Evolutionary conservation across 2,113 vertebrate species (phyloP).

Genomic region (Dasyurus viverrinus): DNA sequence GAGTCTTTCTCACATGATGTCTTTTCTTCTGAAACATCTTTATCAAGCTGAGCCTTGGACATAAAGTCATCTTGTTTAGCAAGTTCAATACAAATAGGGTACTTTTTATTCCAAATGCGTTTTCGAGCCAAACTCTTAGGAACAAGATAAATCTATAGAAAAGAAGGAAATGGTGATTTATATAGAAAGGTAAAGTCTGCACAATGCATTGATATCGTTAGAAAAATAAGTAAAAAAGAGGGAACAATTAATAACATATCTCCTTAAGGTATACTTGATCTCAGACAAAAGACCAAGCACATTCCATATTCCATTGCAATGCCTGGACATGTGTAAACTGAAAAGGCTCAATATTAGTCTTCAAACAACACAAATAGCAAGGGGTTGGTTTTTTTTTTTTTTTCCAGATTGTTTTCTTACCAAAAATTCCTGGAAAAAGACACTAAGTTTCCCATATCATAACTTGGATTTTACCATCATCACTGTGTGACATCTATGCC

Average conservation of each 20-base stretch:
- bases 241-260: not conserved
- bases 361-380: not conserved
- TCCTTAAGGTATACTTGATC: not conserved
- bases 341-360: not conserved
- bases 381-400: not conserved
- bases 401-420: not conserved
- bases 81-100: slow-evolving; percentile 97
- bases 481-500: not conserved
- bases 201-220: not conserved
- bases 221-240: not conserved
- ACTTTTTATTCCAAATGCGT: slow-evolving; percentile 99
- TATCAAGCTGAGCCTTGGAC: slow-evolving; percentile 93
- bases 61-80: slow-evolving; percentile 97
- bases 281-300: not conserved
- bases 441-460: not conserved
- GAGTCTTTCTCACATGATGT: slow-evolving; percentile 84
- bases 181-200: slow-evolving; percentile 31
- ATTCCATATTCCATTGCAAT: not conserved
- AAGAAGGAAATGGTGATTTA: slow-evolving; percentile 58
- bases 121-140: slow-evolving; percentile 96
- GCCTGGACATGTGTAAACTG: not conserved
- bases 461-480: not conserved
- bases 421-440: not conserved
- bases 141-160: slow-evolving; percentile 92
- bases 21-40: slow-evolving; percentile 85